Evolutionary conservation across 1,140 invertebrate species (phyloP), one percentile per base, ranked within the genome.

Genomic region (Amphibalanus amphitrite): DNA sequence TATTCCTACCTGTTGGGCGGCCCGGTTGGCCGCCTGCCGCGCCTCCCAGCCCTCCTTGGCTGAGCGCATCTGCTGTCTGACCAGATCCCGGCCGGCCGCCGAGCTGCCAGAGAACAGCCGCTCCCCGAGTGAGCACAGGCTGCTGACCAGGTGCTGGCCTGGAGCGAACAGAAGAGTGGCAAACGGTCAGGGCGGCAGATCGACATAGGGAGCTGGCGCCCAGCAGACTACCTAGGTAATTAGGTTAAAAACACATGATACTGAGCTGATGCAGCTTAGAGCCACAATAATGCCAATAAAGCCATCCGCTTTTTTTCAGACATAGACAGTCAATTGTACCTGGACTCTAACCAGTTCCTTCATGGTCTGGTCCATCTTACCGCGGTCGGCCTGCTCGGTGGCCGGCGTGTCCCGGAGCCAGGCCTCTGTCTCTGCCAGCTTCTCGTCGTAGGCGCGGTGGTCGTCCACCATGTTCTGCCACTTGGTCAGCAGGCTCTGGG

Each of bases 21-120:
- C 80, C 38, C 78, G 74, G n/a, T 81, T 75, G 74, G 75, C 78
- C 13, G 76, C 76, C 67, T 82, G 79, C 23, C 82, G 77, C 47
- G 75, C 74, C 68, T 79, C 81, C 77, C 77, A 82, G 75, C 71
- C 77, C 76, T 77, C 75, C 78, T 88, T 85, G 70, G 88, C 83
- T 28, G 84, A 83, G 78, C 90, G 84, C 73, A 96, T 80, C 76
- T 95, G 89, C 74, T 89, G 86, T 17, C 94, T 83, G 64, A 97
- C 89, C 47, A 85, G 87, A 79, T 97, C 95, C 72, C 95, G 84
- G 20, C 94, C 95, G 76, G 87, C 85, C 29, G 92, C 88, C 4
- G 93, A 90, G 6, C 94, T 97, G 79, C 95, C 92, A 0, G 92
- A 90, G 73, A 92, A 86, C 29, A 96, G 85, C 78, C 90, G 88